Percentiles rank a stretch among this genome's conserved stretches.
Conservation (phyloP, 2,888 invertebrate genomes). For the Pandemis heparana region DNA sequence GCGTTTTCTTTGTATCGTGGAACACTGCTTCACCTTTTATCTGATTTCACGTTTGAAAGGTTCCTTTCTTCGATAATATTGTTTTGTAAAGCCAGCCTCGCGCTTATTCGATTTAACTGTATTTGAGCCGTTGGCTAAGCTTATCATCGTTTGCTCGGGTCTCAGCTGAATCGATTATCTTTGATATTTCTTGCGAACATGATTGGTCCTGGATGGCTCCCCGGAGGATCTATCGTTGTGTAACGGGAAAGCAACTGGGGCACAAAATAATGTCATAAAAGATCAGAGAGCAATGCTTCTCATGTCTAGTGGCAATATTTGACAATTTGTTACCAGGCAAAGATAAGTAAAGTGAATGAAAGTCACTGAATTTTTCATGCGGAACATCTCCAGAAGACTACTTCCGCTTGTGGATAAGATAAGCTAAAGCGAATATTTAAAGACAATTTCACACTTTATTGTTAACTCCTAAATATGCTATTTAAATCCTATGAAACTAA, state of each 20-base stretch:
- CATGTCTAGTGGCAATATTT: constrained; percentile 2
- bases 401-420: not conserved
- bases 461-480: constrained; percentile 10
- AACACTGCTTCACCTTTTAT: constrained; percentile 26
- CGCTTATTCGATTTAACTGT: constrained; percentile 28
- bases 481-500: constrained; percentile 24
- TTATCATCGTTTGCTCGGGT: constrained; percentile 42
- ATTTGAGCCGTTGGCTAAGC: constrained; percentile 31
- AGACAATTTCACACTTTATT: not conserved
- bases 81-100: constrained; percentile 30
- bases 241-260: constrained; percentile 40
- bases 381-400: not conserved
- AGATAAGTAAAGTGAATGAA: not conserved
- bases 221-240: constrained; percentile 23
- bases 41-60: constrained; percentile 20
- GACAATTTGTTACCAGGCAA: not conserved
- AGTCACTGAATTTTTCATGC: not conserved
- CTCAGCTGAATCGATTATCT: constrained; percentile 41
- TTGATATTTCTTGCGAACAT: constrained; percentile 43
- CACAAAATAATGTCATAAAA: constrained; percentile 36
- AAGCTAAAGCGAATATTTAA: not conserved
- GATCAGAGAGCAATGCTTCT: constrained; percentile 14
- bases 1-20: constrained; percentile 11
- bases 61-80: constrained; percentile 20
- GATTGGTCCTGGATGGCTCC: constrained; percentile 38